Base-by-base conservation (phyloP, 2,888 invertebrate species). In the Rhamphomyia laevipes region DNA sequence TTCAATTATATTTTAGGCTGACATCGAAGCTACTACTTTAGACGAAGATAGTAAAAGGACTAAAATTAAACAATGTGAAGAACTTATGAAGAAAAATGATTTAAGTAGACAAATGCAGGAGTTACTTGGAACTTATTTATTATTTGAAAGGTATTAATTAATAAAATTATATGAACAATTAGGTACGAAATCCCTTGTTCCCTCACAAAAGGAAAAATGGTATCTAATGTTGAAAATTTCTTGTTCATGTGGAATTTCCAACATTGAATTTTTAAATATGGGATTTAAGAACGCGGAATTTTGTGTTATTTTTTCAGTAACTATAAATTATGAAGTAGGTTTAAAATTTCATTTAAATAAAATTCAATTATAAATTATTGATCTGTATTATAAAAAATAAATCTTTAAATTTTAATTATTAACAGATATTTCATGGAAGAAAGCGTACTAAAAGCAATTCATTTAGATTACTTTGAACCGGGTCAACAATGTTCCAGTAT, bases 371-470 rank as follows among this genome's bases (percentile, higher is more conserved):
- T 38, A 15, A 10, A 16, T 38, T 38, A 38, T 10, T 13, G n/a
- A n/a, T 37, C 12, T 13, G 4, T 37, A 13, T 46, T 17, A n/a
- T 43, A 3, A 18, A 18, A 10, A 18, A 6, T 21, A 18, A 30
- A 17, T 47, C 12, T 35, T 18, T n/a, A 13, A 35, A 38, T 31
- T 43, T 17, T 13, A 4, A 17, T 45, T 35, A 16, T 21, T 49
- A 54, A 0, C 49, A 78, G 78, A 63, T 96, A 87, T 69, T 97
- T 93, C 67, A 82, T 97, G 78, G 86, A 90, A 57, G 94, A 96
- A 70, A 95, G 92, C 61, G 86, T 96, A 1, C 78, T 82, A 43
- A 97, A 96, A 71, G 97, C 95, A 2, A 77, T 92, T 46, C 78
- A 80, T 50, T 75, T 92, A 76, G 90, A 92, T 61, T 72, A 76